phyloP scores from a whole-genome alignment of 1,140 invertebrate genomes.

The Hyposmocoma kahamanoa region DNA sequence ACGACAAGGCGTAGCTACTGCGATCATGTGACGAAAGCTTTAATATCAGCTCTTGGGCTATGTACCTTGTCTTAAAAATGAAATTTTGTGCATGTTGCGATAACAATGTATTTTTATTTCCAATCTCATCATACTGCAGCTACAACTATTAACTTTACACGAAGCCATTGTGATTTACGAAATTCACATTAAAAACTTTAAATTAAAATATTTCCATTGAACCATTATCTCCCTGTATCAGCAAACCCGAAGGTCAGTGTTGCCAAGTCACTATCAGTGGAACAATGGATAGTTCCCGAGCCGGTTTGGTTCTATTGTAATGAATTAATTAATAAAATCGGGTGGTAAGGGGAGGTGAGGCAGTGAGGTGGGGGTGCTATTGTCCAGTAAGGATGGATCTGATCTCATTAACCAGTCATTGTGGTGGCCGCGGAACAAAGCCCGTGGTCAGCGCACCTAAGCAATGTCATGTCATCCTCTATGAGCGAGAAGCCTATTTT shows the following conservation, averaged over 20 bases:
- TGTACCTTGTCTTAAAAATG: no score
- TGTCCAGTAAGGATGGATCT: slow-evolving; percentile 63
- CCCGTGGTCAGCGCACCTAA: slow-evolving; percentile 30
- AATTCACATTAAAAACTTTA: no score
- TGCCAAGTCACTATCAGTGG: slow-evolving; percentile 50
- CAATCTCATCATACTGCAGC: no score
- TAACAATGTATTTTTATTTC: no score
- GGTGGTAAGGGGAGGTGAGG: slow-evolving; percentile 25
- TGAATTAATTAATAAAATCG: slow-evolving; percentile 73
- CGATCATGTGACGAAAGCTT: no score
- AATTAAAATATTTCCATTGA: slow-evolving; percentile 18
- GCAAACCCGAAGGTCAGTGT: slow-evolving; percentile 31
- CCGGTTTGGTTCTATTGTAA: slow-evolving; percentile 69
- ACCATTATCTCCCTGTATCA: slow-evolving; percentile 14
- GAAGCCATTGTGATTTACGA: no score
- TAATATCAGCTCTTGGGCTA: no score
- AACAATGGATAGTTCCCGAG: slow-evolving; percentile 64
- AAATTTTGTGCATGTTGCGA: no score
- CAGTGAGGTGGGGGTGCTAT: slow-evolving; percentile 27
- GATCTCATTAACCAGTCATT: slow-evolving; percentile 71
- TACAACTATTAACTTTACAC: no score
- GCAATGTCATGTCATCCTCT: slow-evolving; percentile 10
- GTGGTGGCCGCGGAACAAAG: slow-evolving; percentile 50
- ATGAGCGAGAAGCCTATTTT: no score
- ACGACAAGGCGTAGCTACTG: no score